phyloP scores from a whole-genome alignment of 2,113 vertebrate species.

The Xerus inauris region DNA sequence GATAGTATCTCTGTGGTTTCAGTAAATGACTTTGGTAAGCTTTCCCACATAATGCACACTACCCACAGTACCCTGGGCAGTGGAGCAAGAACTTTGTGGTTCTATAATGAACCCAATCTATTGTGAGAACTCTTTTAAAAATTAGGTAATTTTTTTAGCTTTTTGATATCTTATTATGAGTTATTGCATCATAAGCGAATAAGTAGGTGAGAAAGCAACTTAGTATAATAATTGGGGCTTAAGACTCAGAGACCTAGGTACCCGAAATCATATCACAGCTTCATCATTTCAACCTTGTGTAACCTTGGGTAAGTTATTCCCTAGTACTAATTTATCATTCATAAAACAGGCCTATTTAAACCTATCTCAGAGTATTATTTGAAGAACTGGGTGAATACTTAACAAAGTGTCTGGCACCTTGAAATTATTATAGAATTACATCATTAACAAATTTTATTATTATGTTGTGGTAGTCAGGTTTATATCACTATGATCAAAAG shows the following conservation, averaged over 20 bases:
- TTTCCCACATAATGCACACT: slow-evolving; percentile 28
- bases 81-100: slow-evolving; percentile 2
- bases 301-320: background rate
- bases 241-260: background rate
- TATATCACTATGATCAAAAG: no score
- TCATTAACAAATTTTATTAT: background rate
- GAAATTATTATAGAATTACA: background rate
- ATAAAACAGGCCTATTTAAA: slow-evolving; percentile 9
- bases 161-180: slow-evolving; percentile 28
- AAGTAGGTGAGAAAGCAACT: background rate
- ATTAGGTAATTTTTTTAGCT: slow-evolving; percentile 23
- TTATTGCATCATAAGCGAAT: background rate
- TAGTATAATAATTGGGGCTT: slow-evolving; percentile 36
- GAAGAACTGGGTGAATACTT: background rate
- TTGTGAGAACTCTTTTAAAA: slow-evolving; percentile 30
- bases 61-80: background rate
- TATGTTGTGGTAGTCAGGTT: background rate
- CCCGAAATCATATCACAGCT: background rate
- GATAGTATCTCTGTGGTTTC: slow-evolving; percentile 63
- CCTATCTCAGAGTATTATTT: background rate
- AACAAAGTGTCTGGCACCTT: background rate
- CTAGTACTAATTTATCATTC: background rate
- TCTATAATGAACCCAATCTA: background rate
- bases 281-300: slow-evolving; percentile 23
- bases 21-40: slow-evolving; percentile 62